Evolutionary conservation across 2,797 vertebrate genomes (phyloP).

Genomic region (Chaetophractus vellerosus): DNA sequence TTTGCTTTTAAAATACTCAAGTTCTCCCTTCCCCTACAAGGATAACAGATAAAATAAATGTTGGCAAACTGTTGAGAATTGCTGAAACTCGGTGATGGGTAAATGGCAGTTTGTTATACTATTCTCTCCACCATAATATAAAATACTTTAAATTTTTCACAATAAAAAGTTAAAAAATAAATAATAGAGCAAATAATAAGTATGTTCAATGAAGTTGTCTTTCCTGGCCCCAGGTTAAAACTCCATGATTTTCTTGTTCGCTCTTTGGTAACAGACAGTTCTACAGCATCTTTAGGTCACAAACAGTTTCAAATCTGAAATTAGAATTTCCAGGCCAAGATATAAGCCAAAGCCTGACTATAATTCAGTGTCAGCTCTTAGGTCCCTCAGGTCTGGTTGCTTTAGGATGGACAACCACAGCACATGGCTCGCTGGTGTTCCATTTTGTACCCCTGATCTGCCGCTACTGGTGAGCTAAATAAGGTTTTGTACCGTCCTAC

Average conservation of each 20-base stretch:
- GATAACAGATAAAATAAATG: conserved; percentile 35
- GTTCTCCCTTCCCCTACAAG: background rate
- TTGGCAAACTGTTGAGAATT: background rate
- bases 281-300: background rate
- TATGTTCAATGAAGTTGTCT: background rate
- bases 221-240: conserved; percentile 56
- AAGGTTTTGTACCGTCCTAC: background rate
- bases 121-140: background rate
- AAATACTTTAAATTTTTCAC: conserved; percentile 17
- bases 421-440: background rate
- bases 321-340: background rate
- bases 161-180: conserved; percentile 48
- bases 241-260: background rate
- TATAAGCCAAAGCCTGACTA: background rate
- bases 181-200: conserved; percentile 30
- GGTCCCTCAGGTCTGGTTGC: background rate
- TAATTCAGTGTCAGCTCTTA: background rate
- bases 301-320: conserved; percentile 28
- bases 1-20: conserved; percentile 66
- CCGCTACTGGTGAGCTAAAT: background rate
- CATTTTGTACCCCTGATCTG: background rate
- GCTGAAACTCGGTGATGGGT: background rate
- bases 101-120: conserved; percentile 49
- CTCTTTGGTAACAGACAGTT: background rate
- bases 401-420: background rate